Evolutionary conservation across 2,888 invertebrate species (phyloP).

Genomic region (Cerastoderma edule): DNA sequence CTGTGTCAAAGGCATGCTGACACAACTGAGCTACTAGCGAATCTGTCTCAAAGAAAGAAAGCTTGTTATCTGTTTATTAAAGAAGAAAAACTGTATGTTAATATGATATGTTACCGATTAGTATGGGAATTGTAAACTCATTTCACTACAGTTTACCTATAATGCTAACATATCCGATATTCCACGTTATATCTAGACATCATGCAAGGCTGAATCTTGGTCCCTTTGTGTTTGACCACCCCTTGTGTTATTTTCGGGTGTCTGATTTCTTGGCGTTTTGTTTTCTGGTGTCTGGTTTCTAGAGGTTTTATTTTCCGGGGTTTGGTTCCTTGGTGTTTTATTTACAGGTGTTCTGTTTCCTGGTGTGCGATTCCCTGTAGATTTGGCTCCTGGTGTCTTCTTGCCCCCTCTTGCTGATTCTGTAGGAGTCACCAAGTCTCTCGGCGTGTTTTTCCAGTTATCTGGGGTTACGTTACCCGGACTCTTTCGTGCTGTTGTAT

Average conservation of each 20-base stretch:
- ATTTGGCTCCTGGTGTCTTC: conserved; percentile 30
- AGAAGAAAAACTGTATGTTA: conserved; percentile 5
- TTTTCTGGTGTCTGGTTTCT: conserved; percentile 17
- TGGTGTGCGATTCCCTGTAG: conserved; percentile 21
- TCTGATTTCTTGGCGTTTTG: conserved; percentile 30
- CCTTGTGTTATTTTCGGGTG: conserved; percentile 12
- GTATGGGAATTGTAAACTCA: conserved; percentile 18
- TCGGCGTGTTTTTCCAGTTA: conserved; percentile 46
- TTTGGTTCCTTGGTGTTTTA: conserved; percentile 36
- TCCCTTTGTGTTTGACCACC: conserved; percentile 21
- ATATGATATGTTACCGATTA: conserved; percentile 9
- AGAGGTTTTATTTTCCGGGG: conserved; percentile 25
- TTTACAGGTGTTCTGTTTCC: conserved; percentile 28
- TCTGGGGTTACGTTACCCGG: conserved; percentile 59
- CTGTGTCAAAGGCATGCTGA: no score
- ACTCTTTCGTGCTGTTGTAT: conserved; percentile 31
- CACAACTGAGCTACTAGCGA: no score
- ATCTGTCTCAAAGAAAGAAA: no score
- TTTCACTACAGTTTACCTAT: no score
- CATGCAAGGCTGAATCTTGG: conserved; percentile 48
- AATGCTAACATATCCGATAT: no score
- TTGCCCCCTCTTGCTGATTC: conserved; percentile 11
- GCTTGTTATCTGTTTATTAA: no score
- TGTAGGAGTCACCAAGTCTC: conserved; percentile 2
- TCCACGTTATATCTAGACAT: conserved; percentile 41